Percentiles rank a stretch among this genome's conserved stretches.
Evolutionary conservation across 2,888 invertebrate species (phyloP).

Genomic region (Tricholauxania praeusta): DNA sequence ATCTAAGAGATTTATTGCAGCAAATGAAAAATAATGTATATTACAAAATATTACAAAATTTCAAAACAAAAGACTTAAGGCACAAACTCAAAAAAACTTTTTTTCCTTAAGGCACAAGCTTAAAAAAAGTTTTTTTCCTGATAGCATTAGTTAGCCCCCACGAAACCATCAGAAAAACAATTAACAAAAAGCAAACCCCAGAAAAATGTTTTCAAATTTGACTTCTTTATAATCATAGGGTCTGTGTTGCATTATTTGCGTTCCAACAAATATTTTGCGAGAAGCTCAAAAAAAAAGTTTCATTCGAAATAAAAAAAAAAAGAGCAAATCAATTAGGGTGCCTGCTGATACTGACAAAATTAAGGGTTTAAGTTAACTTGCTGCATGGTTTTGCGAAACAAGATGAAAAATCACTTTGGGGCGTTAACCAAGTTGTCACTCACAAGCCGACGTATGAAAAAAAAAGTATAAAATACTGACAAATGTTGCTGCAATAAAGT

Average conservation of each 20-base stretch:
- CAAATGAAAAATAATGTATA: too few species aligned
- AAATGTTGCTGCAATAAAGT: too few species aligned
- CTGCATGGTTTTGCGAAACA: slow-evolving; percentile 38
- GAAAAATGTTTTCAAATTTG: slow-evolving; percentile 29
- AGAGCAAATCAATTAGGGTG: slow-evolving; percentile 19
- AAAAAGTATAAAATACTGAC: too few species aligned
- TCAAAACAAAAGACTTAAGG: not conserved
- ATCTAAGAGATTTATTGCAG: too few species aligned
- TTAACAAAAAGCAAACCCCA: slow-evolving; percentile 32
- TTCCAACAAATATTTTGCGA: too few species aligned
- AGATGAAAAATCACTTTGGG: slow-evolving; percentile 53
- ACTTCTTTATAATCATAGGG: not conserved
- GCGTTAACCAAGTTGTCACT: slow-evolving; percentile 53
- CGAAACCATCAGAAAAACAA: slow-evolving; percentile 18
- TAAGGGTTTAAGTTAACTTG: not conserved
- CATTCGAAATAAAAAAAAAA: slow-evolving; percentile 39
- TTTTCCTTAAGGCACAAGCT: not conserved
- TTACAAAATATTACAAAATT: not conserved
- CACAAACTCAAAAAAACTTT: not conserved
- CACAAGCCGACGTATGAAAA: slow-evolving; percentile 29
- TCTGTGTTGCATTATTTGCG: not conserved
- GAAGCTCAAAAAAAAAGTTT: slow-evolving; percentile 29
- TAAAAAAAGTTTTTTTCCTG: not conserved
- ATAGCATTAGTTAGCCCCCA: slow-evolving; percentile 2
- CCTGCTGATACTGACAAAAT: slow-evolving; percentile 11